phyloP scores from a whole-genome alignment of 2,113 vertebrate genomes.

The Astatoreochromis straeleni region DNA sequence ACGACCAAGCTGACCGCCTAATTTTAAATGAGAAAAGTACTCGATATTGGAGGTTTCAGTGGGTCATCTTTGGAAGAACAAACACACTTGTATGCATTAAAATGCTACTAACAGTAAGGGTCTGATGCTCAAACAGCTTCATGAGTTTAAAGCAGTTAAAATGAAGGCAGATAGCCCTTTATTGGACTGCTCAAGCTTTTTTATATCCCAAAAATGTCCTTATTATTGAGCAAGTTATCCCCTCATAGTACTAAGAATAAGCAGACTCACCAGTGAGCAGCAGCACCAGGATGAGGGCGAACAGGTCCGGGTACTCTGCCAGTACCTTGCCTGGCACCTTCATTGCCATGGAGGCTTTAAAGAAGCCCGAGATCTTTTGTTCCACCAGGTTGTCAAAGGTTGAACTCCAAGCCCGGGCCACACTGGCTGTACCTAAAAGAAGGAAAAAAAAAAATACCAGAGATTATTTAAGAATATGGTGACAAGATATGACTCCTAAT shows the following conservation, averaged over 20 bases:
- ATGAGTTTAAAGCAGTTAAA: not conserved
- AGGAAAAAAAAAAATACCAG: rapidly evolving
- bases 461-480: not conserved
- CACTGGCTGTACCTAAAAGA: conserved; percentile 84
- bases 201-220: not conserved
- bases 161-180: not conserved
- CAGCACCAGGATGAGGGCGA: conserved; percentile 82
- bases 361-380: conserved; percentile 84
- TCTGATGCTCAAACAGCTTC: not conserved
- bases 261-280: conserved; percentile 83
- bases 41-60: not conserved
- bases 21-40: not conserved
- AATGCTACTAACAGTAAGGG: not conserved
- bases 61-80: not conserved
- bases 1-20: not conserved
- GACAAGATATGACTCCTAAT: not conserved
- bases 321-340: conserved; percentile 74
- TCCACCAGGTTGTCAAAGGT: conserved; percentile 89
- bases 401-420: conserved; percentile 91
- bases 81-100: not conserved
- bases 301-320: conserved; percentile 85
- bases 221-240: not conserved
- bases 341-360: conserved; percentile 71
- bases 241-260: not conserved
- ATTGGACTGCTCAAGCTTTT: not conserved